Base-by-base conservation (phyloP, 2,797 vertebrate genomes). In the Etheostoma perlongum region DNA sequence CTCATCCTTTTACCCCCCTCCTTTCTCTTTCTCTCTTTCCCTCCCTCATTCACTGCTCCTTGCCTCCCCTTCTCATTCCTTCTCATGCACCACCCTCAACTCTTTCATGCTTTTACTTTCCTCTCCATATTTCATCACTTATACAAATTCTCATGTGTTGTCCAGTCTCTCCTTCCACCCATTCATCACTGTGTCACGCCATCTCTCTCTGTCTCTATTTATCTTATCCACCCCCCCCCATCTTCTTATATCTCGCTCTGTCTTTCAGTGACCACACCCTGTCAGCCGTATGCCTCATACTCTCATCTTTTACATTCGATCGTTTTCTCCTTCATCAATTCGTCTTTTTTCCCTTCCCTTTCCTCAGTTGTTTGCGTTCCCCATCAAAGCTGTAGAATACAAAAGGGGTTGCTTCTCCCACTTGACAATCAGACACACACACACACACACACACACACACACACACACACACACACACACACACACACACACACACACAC, bases 1-100 rank as follows among this genome's bases (percentile, higher is more conserved):
- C 97, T 97, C 97, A 97, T 97, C 96, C 93, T 94, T 91, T 85
- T 84, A 83, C 85, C 73, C 67, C 64, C 11, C 27, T 58, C 55
- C 27, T 30, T 54, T 12, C 13, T n/a, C 30, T 13, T 27, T 19
- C 64, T 40, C 84, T 25, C 47, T 49, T 19, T 12, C 44, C 33
- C 49, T 60, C 58, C 46, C 78, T 61, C 74, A 51, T 73, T 48
- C 73, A 25, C 82, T 76, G 83, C 48, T 66, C 64, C 74, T 71
- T 44, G 6, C 57, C 21, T 61, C 63, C 67, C 57, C 21, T 61
- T 61, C 67, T 82, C 79, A 54, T 40, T 71, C 64, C 23, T 67
- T 65, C 76, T 77, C 78, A 65, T 7, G 40, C 54, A 40, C 52
- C 44, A 57, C 46, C 49, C 23, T 55, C 55, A 85, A 88, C 87